phyloP scores from a whole-genome alignment of 2,888 invertebrate genomes.

The Lasioglossum figueresi region DNA sequence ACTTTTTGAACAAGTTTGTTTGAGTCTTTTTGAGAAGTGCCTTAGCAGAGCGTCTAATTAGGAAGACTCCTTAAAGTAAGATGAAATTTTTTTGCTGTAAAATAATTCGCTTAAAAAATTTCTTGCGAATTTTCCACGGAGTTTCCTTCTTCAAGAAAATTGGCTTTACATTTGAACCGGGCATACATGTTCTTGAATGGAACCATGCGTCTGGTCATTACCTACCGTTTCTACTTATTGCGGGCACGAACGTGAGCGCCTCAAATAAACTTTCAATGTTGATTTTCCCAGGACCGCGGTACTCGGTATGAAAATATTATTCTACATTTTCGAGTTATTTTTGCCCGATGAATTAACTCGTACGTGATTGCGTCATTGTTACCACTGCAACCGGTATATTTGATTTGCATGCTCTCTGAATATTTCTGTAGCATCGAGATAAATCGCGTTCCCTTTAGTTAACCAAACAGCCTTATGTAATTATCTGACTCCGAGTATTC shows the following conservation, averaged over 20 bases:
- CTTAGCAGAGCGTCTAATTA: not conserved
- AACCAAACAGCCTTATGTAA: not conserved
- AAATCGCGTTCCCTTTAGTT: not conserved
- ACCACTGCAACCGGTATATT: not conserved
- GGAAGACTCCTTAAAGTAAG: not conserved
- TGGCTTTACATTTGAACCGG: not conserved
- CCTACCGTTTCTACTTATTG: not conserved
- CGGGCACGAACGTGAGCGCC: not conserved
- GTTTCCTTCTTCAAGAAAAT: not conserved
- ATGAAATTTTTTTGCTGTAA: not conserved
- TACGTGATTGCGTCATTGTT: not conserved
- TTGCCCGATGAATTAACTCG: not conserved
- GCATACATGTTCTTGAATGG: not conserved
- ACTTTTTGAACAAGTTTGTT: not conserved
- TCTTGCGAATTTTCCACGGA: not conserved
- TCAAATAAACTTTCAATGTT: not conserved
- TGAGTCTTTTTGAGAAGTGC: not conserved
- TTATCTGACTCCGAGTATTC: not conserved
- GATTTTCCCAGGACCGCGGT: not conserved
- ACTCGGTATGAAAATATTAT: not conserved
- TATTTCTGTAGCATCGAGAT: not conserved
- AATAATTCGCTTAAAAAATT: not conserved
- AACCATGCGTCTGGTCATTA: not conserved
- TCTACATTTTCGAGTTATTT: constrained; percentile 7
- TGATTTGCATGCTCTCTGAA: not conserved